Conservation (phyloP, 2,797 vertebrate species). For the Xenentodon cancila region DNA sequence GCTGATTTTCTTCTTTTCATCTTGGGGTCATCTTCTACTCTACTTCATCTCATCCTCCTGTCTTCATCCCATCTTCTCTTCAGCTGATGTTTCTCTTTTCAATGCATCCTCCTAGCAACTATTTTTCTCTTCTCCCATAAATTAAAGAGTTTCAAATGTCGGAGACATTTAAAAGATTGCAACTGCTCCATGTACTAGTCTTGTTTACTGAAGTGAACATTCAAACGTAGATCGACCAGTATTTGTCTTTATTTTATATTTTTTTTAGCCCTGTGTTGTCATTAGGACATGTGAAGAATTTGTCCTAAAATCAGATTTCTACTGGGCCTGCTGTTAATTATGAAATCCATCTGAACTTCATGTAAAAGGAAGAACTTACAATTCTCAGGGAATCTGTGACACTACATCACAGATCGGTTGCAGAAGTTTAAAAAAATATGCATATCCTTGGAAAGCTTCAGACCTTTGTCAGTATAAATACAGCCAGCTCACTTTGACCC, state of each 20-base stretch:
- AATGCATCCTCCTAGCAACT: too few relatives aligned
- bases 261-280: background rate
- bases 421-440: constrained; percentile 49
- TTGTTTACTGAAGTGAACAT: constrained; percentile 32
- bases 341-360: too few relatives aligned
- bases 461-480: constrained; percentile 63
- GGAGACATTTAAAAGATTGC: constrained; percentile 5
- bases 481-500: constrained; percentile 36
- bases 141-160: too few relatives aligned
- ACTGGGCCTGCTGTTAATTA: too few relatives aligned
- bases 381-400: constrained; percentile 49
- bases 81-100: too few relatives aligned
- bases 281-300: constrained; percentile 22
- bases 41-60: too few relatives aligned
- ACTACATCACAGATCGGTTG: constrained; percentile 19
- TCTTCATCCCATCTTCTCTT: too few relatives aligned
- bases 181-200: background rate
- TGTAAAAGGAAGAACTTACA: too few relatives aligned
- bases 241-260: too few relatives aligned
- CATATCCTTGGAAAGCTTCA: constrained; percentile 55
- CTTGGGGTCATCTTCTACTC: too few relatives aligned
- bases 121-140: too few relatives aligned
- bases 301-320: background rate
- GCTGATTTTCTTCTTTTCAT: too few relatives aligned
- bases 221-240: constrained; percentile 7